phyloP scores from a whole-genome alignment of 2,113 vertebrate species.

The Fukomys damarensis region DNA sequence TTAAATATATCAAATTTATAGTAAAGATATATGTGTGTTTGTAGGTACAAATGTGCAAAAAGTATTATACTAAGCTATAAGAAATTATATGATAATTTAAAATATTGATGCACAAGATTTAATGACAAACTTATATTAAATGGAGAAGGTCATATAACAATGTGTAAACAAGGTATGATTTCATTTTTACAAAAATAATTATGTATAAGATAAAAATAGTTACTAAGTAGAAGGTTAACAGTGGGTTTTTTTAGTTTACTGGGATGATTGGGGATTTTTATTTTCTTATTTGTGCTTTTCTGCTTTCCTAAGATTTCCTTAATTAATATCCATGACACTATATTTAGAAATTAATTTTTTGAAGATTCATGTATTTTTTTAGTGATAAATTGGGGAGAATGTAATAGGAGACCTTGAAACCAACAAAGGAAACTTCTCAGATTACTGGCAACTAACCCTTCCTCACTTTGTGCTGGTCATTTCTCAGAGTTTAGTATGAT shows the following conservation, averaged over 20 bases:
- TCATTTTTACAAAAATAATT: not conserved
- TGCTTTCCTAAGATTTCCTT: slow-evolving; percentile 11
- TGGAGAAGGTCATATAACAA: not conserved
- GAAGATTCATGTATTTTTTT: not conserved
- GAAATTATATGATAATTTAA: not conserved
- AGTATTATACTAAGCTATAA: not conserved
- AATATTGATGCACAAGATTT: not conserved
- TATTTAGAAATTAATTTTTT: not conserved
- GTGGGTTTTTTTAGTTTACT: not conserved
- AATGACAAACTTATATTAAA: not conserved
- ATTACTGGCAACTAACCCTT: not conserved
- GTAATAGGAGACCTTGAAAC: slow-evolving; percentile 23
- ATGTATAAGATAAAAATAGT: not conserved
- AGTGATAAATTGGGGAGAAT: not conserved
- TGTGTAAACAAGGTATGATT: not conserved
- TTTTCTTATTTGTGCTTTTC: slow-evolving; percentile 27
- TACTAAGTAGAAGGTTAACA: not conserved
- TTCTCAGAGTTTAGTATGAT: not conserved
- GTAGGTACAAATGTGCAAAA: not conserved
- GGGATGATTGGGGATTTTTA: slow-evolving; percentile 5
- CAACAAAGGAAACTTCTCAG: not conserved
- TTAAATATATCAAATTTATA: not conserved
- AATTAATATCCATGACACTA: not conserved
- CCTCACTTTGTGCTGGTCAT: not conserved
- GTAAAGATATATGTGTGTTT: not conserved